phyloP scores from a whole-genome alignment of 2,888 invertebrate genomes.

The Chironomus tentans region DNA sequence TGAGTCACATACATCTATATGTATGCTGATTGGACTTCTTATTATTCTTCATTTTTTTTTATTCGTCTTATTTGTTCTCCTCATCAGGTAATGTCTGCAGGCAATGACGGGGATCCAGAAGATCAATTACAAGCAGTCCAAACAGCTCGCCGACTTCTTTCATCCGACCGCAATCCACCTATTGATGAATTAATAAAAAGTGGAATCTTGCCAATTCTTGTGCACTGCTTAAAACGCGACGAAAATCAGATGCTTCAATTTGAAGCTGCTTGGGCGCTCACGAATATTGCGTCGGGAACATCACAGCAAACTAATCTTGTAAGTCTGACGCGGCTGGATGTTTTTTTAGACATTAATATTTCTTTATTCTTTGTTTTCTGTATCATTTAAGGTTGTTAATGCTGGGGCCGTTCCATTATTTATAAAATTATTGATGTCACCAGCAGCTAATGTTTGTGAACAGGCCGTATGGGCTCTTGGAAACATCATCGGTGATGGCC shows the following conservation, averaged over 20 bases:
- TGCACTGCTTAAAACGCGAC: conserved; percentile 75
- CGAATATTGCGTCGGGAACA: conserved; percentile 93
- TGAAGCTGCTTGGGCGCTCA: conserved; percentile 96
- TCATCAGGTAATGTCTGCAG: conserved; percentile 45
- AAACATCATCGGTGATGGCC: conserved; percentile 78
- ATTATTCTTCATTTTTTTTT: neutral
- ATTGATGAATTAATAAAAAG: conserved; percentile 91
- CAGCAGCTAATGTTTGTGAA: conserved; percentile 95
- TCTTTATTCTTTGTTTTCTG: neutral
- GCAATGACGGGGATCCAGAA: conserved; percentile 65
- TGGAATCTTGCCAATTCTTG: conserved; percentile 91
- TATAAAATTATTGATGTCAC: conserved; percentile 80
- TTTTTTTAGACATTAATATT: neutral
- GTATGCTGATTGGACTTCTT: neutral
- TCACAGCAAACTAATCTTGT: conserved; percentile 76
- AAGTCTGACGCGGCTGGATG: neutral
- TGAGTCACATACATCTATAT: neutral
- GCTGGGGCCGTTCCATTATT: conserved; percentile 95
- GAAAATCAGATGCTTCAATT: conserved; percentile 88
- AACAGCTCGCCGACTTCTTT: conserved; percentile 88
- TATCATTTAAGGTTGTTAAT: conserved; percentile 60
- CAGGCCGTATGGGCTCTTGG: conserved; percentile 99
- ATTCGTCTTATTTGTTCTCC: neutral
- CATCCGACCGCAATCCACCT: conserved; percentile 96
- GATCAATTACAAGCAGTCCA: conserved; percentile 87